Conservation (phyloP, 2,888 invertebrate species). For the Globia sparganii region DNA sequence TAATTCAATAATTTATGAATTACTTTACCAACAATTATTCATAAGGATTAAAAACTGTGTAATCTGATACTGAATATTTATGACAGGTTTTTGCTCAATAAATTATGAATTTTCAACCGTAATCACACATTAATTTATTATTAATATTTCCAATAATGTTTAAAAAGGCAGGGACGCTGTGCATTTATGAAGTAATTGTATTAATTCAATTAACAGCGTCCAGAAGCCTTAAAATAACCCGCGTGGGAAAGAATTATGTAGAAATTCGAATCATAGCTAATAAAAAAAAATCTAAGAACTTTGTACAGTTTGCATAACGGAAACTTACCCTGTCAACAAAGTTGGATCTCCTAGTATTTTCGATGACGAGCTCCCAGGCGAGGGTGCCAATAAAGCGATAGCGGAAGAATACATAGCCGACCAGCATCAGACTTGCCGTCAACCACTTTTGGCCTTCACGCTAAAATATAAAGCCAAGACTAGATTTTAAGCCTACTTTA, state of each 20-base stretch:
- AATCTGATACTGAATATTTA: slow-evolving; percentile 46
- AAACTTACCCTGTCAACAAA: slow-evolving; percentile 81
- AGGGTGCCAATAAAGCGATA: slow-evolving; percentile 83
- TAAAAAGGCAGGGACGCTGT: not conserved
- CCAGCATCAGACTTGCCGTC: slow-evolving; percentile 78
- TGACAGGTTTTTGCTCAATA: slow-evolving; percentile 20
- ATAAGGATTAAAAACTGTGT: slow-evolving; percentile 46
- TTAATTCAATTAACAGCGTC: not conserved
- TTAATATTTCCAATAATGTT: slow-evolving; percentile 8
- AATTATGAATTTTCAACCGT: slow-evolving; percentile 13
- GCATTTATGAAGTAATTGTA: not conserved
- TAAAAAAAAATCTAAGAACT: too few species aligned
- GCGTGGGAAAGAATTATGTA: too few species aligned
- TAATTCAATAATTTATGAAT: not conserved
- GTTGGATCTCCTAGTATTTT: slow-evolving; percentile 74
- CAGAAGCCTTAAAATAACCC: not conserved
- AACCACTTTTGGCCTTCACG: slow-evolving; percentile 77
- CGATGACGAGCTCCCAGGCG: slow-evolving; percentile 81
- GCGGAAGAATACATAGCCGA: slow-evolving; percentile 79
- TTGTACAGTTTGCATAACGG: not conserved
- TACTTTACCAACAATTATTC: slow-evolving; percentile 24
- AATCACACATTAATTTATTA: slow-evolving; percentile 25
- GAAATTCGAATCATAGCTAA: not conserved
- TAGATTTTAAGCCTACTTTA: not conserved
- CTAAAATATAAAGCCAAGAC: slow-evolving; percentile 67